A percentile compares a stretch with the other conserved stretches of the same genome.
Conservation (phyloP, 2,797 vertebrate genomes). For the Crenuchus spilurus region DNA sequence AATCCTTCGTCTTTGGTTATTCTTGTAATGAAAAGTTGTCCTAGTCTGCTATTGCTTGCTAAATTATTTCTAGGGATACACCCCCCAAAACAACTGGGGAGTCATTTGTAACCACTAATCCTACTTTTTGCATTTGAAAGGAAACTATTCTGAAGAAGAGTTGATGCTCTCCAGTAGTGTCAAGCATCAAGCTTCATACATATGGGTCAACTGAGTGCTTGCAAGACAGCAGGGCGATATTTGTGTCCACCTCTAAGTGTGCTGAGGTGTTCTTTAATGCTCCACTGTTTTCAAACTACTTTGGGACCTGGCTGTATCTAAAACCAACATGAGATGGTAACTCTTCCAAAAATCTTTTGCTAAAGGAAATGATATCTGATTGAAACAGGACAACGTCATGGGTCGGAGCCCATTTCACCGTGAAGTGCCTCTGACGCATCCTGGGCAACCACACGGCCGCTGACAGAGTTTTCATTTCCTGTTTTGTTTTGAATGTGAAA, state of each 20-base stretch:
- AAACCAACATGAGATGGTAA: slow-evolving; percentile 13
- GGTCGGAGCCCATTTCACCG: not conserved
- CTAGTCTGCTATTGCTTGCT: too few species aligned
- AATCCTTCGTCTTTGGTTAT: not conserved
- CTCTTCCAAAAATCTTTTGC: slow-evolving; percentile 22
- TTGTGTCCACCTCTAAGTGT: not conserved
- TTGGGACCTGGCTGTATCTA: not conserved
- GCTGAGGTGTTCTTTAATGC: not conserved
- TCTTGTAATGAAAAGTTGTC: not conserved
- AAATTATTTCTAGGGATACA: too few species aligned
- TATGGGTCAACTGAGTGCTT: not conserved
- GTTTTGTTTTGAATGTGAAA: slow-evolving; percentile 2
- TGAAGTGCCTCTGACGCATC: not conserved
- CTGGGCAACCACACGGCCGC: not conserved
- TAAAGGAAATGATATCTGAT: slow-evolving; percentile 15
- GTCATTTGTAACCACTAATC: not conserved
- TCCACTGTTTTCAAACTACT: slow-evolving; percentile 11
- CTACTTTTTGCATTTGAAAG: too few species aligned
- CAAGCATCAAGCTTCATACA: not conserved
- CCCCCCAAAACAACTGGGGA: too few species aligned
- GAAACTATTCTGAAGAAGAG: too few species aligned
- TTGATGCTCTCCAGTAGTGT: too few species aligned
- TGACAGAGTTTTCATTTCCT: not conserved
- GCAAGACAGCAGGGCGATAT: not conserved
- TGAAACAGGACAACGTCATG: not conserved